phyloP scores from a whole-genome alignment of 2,113 vertebrate species.

The Petrocephalus zakoni region DNA sequence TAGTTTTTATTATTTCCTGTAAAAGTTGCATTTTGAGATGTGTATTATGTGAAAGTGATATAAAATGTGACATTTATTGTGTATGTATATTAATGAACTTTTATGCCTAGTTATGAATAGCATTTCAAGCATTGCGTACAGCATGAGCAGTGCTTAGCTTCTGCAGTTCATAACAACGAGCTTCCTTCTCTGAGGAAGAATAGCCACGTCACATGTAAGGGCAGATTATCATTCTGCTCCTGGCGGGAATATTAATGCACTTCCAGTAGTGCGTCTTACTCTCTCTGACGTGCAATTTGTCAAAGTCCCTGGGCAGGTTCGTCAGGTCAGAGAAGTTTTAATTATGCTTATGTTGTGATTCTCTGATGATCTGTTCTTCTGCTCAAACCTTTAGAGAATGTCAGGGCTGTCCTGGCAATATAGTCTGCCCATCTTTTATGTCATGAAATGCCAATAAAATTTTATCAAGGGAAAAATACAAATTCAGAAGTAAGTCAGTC shows the following conservation, averaged over 20 bases:
- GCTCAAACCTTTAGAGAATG: constrained; percentile 13
- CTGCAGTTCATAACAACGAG: background rate
- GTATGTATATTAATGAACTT: background rate
- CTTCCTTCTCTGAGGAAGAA: background rate
- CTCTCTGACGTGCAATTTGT: constrained; percentile 41
- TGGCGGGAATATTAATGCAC: constrained; percentile 34
- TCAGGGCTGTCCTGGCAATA: constrained; percentile 20
- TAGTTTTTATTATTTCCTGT: background rate
- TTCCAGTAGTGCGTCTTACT: constrained; percentile 22
- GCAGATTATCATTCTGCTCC: constrained; percentile 29
- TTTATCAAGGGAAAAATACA: constrained; percentile 17
- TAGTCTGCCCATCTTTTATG: constrained; percentile 25
- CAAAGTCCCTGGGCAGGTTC: constrained; percentile 39
- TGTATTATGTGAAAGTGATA: background rate
- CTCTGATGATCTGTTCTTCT: constrained; percentile 23
- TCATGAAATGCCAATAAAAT: constrained; percentile 20
- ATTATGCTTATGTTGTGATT: constrained; percentile 30
- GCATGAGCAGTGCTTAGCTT: background rate
- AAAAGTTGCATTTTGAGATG: background rate
- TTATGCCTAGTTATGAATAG: background rate
- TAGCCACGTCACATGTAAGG: constrained; percentile 8
- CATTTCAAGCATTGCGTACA: background rate
- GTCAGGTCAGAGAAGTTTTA: constrained; percentile 39
- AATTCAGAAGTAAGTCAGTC: background rate
- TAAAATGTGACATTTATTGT: background rate